phyloP scores from a whole-genome alignment of 2,888 invertebrate species.

The Dryomyza anilis region DNA sequence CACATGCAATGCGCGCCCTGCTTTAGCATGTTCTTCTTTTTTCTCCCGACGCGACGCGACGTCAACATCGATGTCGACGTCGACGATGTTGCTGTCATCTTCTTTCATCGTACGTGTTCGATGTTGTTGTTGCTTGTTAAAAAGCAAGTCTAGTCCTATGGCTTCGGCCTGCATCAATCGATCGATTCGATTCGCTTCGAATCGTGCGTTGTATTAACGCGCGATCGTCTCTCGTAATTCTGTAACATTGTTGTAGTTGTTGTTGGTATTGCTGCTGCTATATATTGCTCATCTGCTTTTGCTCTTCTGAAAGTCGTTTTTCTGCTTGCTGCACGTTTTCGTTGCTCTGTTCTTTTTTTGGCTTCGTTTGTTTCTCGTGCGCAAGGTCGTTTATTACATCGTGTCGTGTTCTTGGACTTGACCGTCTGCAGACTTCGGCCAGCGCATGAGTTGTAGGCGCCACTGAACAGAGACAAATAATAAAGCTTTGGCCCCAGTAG shows the following conservation, averaged over 20 bases:
- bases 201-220: background rate
- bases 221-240: background rate
- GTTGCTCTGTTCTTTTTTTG: background rate
- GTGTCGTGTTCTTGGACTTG: constrained; percentile 16
- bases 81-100: background rate
- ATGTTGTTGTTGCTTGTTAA: background rate
- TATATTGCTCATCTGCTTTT: background rate
- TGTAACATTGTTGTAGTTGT: no score
- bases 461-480: no score
- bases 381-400: constrained; percentile 9
- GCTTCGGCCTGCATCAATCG: background rate
- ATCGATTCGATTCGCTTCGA: background rate
- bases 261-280: background rate
- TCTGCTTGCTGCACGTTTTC: background rate
- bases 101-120: no score
- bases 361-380: background rate
- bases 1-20: background rate
- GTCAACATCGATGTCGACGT: background rate
- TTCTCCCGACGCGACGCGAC: no score
- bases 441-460: no score
- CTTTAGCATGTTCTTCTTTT: background rate
- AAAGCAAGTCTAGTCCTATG: no score
- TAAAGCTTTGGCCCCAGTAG: no score
- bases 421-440: background rate
- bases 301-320: background rate